phyloP scores from a whole-genome alignment of 2,797 vertebrate species.

The Gadopsis bispinosus region DNA sequence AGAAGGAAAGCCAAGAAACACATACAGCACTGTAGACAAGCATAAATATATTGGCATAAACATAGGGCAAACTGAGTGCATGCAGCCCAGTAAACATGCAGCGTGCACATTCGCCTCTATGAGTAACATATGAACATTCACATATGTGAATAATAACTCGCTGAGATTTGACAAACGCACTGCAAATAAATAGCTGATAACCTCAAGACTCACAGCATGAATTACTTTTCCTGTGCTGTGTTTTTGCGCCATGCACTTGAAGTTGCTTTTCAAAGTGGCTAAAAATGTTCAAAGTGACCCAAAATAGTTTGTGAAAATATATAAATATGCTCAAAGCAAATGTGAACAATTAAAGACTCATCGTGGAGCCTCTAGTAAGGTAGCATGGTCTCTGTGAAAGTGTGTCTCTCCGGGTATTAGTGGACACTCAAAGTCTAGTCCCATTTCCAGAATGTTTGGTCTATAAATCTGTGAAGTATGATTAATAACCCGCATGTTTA shows the following conservation, averaged over 20 bases:
- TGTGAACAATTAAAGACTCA: conserved; percentile 42
- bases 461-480: conserved; percentile 40
- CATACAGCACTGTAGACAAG: background rate
- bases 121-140: conserved; percentile 4
- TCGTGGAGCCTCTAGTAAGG: conserved; percentile 12
- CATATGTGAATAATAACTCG: conserved; percentile 13
- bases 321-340: conserved; percentile 63
- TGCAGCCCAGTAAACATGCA: background rate
- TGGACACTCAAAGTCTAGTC: background rate
- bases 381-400: background rate
- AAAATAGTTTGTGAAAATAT: conserved; percentile 64
- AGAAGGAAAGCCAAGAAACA: conserved; percentile 14
- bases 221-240: conserved; percentile 5
- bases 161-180: conserved; percentile 9
- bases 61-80: conserved; percentile 1
- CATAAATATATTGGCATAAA: background rate
- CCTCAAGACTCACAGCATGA: conserved; percentile 18
- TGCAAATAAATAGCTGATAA: conserved; percentile 24
- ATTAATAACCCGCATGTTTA: conserved; percentile 47
- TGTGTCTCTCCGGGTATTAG: background rate
- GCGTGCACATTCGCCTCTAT: conserved; percentile 7
- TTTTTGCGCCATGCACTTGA: conserved; percentile 44
- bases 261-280: conserved; percentile 56
- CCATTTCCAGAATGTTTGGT: conserved; percentile 31
- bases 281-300: conserved; percentile 65